Percentiles rank a stretch among this genome's conserved stretches.
Evolutionary conservation across 35 echinoderm and acorn worm species (phyloP).

Genomic region (Heliocidaris tuberculata): DNA sequence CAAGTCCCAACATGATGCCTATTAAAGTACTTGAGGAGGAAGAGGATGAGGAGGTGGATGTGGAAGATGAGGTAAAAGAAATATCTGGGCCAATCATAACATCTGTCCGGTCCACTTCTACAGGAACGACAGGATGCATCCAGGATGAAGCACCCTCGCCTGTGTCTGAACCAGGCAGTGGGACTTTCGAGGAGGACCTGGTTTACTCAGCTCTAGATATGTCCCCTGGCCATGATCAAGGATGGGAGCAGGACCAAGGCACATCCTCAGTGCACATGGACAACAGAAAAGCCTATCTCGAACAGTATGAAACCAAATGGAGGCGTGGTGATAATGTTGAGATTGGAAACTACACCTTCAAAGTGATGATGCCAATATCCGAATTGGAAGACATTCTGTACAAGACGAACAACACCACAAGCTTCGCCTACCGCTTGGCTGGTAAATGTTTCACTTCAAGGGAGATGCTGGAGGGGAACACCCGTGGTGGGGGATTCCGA

Average conservation of each 20-base stretch:
- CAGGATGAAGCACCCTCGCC: neutral
- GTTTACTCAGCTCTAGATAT: neutral
- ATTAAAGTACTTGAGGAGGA: neutral
- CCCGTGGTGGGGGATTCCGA: conserved; percentile 53
- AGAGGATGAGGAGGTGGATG: neutral
- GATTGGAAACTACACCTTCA: neutral
- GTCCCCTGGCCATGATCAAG: neutral
- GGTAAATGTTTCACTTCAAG: conserved; percentile 68
- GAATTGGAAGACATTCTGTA: conserved; percentile 70
- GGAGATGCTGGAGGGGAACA: conserved; percentile 71
- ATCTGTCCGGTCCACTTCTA: neutral
- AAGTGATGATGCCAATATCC: neutral
- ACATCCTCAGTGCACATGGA: neutral
- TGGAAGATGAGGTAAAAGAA: neutral
- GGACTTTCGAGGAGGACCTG: neutral
- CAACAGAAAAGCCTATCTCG: neutral
- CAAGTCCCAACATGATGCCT: neutral
- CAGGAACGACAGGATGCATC: neutral
- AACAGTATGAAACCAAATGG: neutral
- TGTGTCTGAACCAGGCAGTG: neutral
- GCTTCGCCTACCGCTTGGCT: conserved; percentile 68
- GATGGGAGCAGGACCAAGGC: neutral
- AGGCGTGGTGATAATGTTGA: neutral
- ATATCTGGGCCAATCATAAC: neutral
- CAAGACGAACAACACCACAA: conserved; percentile 60